Evolutionary conservation across 64 coral and sea anemone genomes (phyloP).

Genomic region (Montipora capricornis): DNA sequence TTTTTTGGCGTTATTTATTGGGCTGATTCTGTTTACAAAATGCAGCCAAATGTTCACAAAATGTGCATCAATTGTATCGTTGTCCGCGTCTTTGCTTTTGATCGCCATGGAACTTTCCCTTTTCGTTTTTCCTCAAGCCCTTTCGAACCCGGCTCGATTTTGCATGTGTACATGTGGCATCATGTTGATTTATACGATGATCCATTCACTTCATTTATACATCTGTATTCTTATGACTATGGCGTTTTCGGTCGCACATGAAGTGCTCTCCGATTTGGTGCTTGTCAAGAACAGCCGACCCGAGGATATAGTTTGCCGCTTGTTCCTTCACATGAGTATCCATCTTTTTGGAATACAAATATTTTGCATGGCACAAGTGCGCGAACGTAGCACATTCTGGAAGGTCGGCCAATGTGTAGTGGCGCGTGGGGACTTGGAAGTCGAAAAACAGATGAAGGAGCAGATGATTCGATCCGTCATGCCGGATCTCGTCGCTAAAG

Average conservation of each 20-base stretch:
- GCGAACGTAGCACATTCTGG: slow-evolving; percentile 98
- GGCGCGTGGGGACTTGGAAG: slow-evolving; percentile 88
- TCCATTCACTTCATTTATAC: slow-evolving; percentile 88
- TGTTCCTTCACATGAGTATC: slow-evolving; percentile 87
- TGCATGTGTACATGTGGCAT: slow-evolving; percentile 92
- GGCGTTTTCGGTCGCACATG: slow-evolving; percentile 88
- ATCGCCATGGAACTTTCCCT: slow-evolving; percentile 77
- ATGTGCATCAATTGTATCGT: slow-evolving; percentile 73
- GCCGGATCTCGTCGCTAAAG: slow-evolving; percentile 85
- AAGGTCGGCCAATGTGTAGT: slow-evolving; percentile 97
- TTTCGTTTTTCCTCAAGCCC: slow-evolving; percentile 68
- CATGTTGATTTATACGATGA: slow-evolving; percentile 95
- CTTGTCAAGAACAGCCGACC: not conserved
- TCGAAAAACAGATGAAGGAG: slow-evolving; percentile 98
- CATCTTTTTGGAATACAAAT: slow-evolving; percentile 97
- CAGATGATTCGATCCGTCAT: slow-evolving; percentile 94
- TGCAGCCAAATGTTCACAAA: slow-evolving; percentile 81
- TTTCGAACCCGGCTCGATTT: slow-evolving; percentile 87
- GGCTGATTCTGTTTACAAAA: slow-evolving; percentile 88
- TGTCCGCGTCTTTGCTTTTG: slow-evolving; percentile 68
- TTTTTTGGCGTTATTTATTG: slow-evolving; percentile 74
- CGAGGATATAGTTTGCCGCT: slow-evolving; percentile 69
- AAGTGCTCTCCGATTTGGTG: slow-evolving; percentile 72
- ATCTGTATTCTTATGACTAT: slow-evolving; percentile 91
- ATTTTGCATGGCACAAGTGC: slow-evolving; percentile 98